phyloP scores from a whole-genome alignment of 2,113 vertebrate species.

The Sus scrofa region T2T-Sscrofa CM000822.6:21790001-21790500 shows the following conservation, averaged over 20 bases:
- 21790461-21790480: slow-evolving; percentile 16
- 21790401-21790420: neutral
- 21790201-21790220: too few species aligned
- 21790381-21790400: neutral
- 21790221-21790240: too few species aligned
- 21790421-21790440: neutral
- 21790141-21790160: too few species aligned
- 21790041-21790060: too few species aligned
- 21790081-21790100: too few species aligned
- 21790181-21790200: too few species aligned
- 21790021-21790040: neutral
- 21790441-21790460: neutral
- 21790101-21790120: too few species aligned
- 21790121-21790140: too few species aligned
- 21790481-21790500: neutral
- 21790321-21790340: neutral
- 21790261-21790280: too few species aligned
- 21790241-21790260: too few species aligned
- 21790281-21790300: neutral
- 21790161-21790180: too few species aligned
- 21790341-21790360: neutral
- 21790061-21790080: too few species aligned
- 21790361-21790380: neutral
- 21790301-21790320: neutral
- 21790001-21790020: neutral